Evolutionary conservation across 1,140 invertebrate species (phyloP), one percentile per base, ranked within the genome.

Genomic region (Carposina sasakii): DNA sequence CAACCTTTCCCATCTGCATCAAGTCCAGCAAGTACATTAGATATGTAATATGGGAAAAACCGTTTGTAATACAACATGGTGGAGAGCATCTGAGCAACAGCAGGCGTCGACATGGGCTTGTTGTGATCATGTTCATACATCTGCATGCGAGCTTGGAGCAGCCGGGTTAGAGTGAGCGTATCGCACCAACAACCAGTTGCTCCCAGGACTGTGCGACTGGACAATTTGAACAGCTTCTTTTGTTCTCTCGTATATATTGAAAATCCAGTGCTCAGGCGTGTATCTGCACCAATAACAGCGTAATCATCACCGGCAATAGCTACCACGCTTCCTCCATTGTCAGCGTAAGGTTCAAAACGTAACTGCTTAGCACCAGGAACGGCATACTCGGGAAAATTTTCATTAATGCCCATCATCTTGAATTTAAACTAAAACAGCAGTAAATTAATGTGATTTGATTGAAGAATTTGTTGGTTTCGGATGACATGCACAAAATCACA

Each of bases 11-110:
- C 97, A 67, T 94, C 88, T 63, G 87, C 86, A 78, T 95, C 93
- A 13, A 96, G 71, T 0, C 98, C 98, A 56, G 95, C 97, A 42
- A 99, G 82, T 22, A 99, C 91, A 75, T 98, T 99, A 22, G 94
- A 94, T 8, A 98, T 93, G 76, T 99, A 99, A 75, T 99, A 99
- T 0, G 98, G 98, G 81, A 99, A 99, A 78, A 99, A 99, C 53
- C 98, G 89, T 62, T 96, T 96, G 67, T 97, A 94, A 75, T 99
- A 99, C 49, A 99, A 86, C 88, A 98, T 94, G 4, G 94, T 98
- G 0, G 98, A 96, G 1, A 99, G 78, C 92, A 99, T 94, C 82
- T 99, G 96, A 12, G 98, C 95, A 12, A 96, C 89, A 9, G 98
- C 96, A 51, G 92, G 88, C 0, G 97, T 97, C 2, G 92, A 88